Evolutionary conservation across 2,797 vertebrate genomes (phyloP).

Genomic region (Sebastes hopkinsi): DNA sequence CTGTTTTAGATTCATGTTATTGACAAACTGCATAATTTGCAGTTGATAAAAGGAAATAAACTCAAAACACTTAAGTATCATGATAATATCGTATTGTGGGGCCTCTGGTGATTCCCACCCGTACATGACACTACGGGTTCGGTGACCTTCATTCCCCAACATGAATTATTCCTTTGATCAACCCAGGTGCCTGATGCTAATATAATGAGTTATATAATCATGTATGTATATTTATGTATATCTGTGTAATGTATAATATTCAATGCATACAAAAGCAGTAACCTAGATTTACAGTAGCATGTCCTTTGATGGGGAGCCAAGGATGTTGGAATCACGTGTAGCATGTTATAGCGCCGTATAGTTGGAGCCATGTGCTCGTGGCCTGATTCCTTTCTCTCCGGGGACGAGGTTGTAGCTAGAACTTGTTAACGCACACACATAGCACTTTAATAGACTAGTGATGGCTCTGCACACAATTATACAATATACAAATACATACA

Average conservation of each 20-base stretch:
- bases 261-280: not conserved
- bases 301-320: constrained; percentile 18
- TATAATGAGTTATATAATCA: not conserved
- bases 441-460: not conserved
- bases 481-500: not conserved
- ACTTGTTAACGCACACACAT: not conserved
- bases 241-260: not conserved
- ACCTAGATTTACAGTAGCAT: constrained; percentile 13
- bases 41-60: too few species aligned
- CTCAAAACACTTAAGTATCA: too few species aligned
- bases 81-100: too few species aligned
- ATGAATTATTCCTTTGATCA: not conserved
- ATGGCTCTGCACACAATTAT: not conserved
- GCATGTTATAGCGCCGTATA: constrained; percentile 6
- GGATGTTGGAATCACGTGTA: constrained; percentile 38
- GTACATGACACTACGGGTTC: not conserved
- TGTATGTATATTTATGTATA: not conserved
- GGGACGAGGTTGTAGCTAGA: constrained; percentile 27
- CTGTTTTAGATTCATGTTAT: not conserved
- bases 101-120: too few species aligned
- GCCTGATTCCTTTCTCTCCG: constrained; percentile 59
- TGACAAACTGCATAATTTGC: not conserved
- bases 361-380: constrained; percentile 41
- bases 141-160: not conserved
- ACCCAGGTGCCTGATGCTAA: not conserved